Percentiles rank a stretch among this genome's conserved stretches.
Conservation (phyloP, 30 jellyfish, hydroid and myxozoan species). For the Calvadosia cruxmelitensis region DNA sequence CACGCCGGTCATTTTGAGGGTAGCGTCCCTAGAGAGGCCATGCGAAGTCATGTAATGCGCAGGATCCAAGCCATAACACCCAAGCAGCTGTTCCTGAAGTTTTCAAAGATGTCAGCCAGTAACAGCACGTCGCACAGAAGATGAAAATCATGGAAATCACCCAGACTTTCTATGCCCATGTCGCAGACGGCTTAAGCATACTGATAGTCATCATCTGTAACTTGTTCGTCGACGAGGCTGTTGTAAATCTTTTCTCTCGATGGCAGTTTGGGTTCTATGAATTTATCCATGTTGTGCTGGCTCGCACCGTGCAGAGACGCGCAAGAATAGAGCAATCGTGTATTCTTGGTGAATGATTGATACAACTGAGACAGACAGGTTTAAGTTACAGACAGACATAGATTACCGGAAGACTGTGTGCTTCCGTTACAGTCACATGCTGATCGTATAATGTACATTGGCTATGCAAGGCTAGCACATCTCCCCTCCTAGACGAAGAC, state of each 20-base stretch:
- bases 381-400: too few relatives aligned
- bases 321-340: too few relatives aligned
- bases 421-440: too few relatives aligned
- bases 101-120: slow-evolving; percentile 11
- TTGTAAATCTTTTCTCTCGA: slow-evolving; percentile 11
- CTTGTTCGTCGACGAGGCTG: neutral
- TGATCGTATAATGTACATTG: too few relatives aligned
- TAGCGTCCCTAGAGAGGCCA: slow-evolving; percentile 15
- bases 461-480: too few relatives aligned
- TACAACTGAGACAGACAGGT: too few relatives aligned
- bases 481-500: too few relatives aligned
- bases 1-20: slow-evolving; percentile 14
- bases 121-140: slow-evolving; percentile 15
- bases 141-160: slow-evolving; percentile 24
- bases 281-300: slow-evolving; percentile 6
- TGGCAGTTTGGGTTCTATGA: slow-evolving; percentile 22
- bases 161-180: slow-evolving; percentile 2
- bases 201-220: slow-evolving; percentile 13
- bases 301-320: too few relatives aligned
- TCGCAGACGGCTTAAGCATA: slow-evolving; percentile 25
- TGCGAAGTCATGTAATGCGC: neutral
- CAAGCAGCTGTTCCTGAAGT: too few relatives aligned
- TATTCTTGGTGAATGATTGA: too few relatives aligned
- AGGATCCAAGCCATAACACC: neutral
- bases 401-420: too few relatives aligned